phyloP scores from a whole-genome alignment of 2,888 invertebrate genomes.

The Drosophila ustulata region DNA sequence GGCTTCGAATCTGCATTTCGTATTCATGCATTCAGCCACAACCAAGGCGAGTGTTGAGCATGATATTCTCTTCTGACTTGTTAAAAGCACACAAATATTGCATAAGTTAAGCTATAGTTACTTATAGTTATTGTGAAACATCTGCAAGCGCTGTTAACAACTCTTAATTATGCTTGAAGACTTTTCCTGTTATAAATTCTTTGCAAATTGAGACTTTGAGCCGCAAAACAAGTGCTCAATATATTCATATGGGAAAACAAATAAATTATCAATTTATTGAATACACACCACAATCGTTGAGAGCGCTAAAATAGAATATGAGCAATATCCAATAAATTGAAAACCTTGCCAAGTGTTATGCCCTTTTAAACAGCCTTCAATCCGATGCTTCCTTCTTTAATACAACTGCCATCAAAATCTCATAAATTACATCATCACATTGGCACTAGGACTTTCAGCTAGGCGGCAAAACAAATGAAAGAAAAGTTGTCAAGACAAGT shows the following conservation, averaged over 20 bases:
- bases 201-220: no score
- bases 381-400: constrained; percentile 8
- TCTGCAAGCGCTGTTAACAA: background rate
- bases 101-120: no score
- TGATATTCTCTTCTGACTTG: background rate
- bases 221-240: background rate
- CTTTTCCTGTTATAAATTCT: no score
- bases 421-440: constrained; percentile 70
- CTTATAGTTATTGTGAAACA: no score
- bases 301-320: background rate
- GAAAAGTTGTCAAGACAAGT: constrained; percentile 16
- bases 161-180: no score
- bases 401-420: constrained; percentile 54
- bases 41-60: background rate
- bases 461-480: constrained; percentile 37
- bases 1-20: background rate
- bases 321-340: background rate
- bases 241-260: background rate
- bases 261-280: constrained; percentile 1
- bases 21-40: background rate
- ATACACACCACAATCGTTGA: background rate
- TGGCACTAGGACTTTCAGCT: constrained; percentile 1
- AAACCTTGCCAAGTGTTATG: background rate
- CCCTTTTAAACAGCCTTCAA: background rate
- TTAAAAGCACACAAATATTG: background rate